phyloP scores from a whole-genome alignment of 2,888 invertebrate species.

The Tetramorium bicarinatum region DNA sequence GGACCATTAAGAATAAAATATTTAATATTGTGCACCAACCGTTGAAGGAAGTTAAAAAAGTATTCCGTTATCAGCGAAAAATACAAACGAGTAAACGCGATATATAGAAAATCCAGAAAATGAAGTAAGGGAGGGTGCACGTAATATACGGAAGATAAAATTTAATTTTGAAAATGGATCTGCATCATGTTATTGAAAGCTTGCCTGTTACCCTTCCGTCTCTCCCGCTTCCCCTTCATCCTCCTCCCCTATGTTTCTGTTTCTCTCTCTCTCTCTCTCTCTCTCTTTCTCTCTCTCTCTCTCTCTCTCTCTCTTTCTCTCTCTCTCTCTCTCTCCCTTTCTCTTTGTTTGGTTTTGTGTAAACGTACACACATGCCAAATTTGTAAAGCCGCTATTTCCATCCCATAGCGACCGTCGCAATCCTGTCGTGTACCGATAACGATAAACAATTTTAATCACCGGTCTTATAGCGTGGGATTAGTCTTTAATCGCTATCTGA shows the following conservation, averaged over 20 bases:
- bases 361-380: slow-evolving; percentile 8
- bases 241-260: not conserved
- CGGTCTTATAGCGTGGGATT: slow-evolving; percentile 65
- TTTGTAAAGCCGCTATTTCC: not conserved
- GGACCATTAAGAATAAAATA: slow-evolving; percentile 23
- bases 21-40: not conserved
- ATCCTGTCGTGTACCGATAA: slow-evolving; percentile 35
- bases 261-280: not conserved
- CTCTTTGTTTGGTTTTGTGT: slow-evolving; percentile 1
- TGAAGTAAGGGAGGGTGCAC: not conserved
- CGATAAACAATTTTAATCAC: slow-evolving; percentile 73
- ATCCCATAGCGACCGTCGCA: slow-evolving; percentile 43
- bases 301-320: not conserved
- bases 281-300: not conserved
- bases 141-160: slow-evolving; percentile 44
- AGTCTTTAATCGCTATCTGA: slow-evolving; percentile 42
- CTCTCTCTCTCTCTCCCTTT: not conserved
- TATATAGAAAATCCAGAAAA: slow-evolving; percentile 43
- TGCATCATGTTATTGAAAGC: slow-evolving; percentile 57
- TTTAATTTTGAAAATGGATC: slow-evolving; percentile 72
- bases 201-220: slow-evolving; percentile 1
- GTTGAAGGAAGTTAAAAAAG: not conserved
- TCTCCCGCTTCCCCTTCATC: not conserved
- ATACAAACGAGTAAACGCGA: slow-evolving; percentile 6
- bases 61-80: slow-evolving; percentile 6